Base-by-base conservation (phyloP, 2,797 vertebrate species). In the Argya squamiceps region DNA sequence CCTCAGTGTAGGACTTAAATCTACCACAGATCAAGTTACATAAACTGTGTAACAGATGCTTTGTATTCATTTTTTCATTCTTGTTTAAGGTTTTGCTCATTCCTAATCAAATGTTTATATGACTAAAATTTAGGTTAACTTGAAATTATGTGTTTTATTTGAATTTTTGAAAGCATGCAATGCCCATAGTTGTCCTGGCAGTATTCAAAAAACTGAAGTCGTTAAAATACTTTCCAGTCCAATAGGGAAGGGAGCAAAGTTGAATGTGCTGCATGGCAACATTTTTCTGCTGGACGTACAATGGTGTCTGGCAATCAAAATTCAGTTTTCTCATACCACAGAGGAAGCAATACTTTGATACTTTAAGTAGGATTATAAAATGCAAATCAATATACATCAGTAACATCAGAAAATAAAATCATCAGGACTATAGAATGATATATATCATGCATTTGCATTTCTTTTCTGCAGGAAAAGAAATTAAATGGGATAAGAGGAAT, bases 131-230 rank as follows among this genome's bases (percentile, higher is more conserved):
- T 96, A 78, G 36, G 81, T 88, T 96, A 96, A 89, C 65, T 95
- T 93, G 73, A 96, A 97, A 96, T 94, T 87, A 89, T 52, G 71
- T 86, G 65, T 94, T 98, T 97, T 97, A 96, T 95, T 97, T 97
- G 88, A 95, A 92, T 94, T 95, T 89, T 80, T 92, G 91, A 96
- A 87, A 95, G 58, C 39, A 84, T 68, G 37, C 34, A 79, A 53
- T 89, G 86, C 73, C 69, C 59, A 64, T 9, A 27, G 67, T 62
- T 79, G 49, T 73, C 34, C 55, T 29, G 37, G 76, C 13, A n/a
- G 32, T 80, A 78, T 75, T 78, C 64, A 30, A 89, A 84, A 93
- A 62, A 27, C 11, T 80, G 30, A 88, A 88, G n/a, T 58, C 8
- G 65, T 81, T 64, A 64, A 80, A 95, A 73, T 82, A 84, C 68